phyloP scores from a whole-genome alignment of 2,113 vertebrate genomes.

The Hydrochoerus hydrochaeris region DNA sequence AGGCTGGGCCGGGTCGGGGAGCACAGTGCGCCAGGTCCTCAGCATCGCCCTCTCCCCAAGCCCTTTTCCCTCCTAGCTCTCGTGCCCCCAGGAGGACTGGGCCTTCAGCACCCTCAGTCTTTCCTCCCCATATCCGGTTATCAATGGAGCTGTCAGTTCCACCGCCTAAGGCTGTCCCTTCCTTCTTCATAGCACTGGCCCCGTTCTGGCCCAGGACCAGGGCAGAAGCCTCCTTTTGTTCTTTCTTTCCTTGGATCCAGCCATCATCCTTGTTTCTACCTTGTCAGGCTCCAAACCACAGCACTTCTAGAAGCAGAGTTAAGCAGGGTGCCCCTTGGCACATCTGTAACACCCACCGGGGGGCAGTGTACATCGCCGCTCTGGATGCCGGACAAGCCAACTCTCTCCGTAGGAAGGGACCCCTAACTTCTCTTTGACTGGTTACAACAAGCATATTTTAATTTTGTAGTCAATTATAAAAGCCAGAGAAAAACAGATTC shows the following conservation, averaged over 20 bases:
- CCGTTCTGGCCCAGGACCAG: neutral
- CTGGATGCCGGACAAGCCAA: neutral
- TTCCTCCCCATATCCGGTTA: neutral
- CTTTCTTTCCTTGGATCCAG: neutral
- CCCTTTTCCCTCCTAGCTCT: neutral
- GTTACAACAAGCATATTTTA: neutral
- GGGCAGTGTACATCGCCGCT: neutral
- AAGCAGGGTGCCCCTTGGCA: neutral
- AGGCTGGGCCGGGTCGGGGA: neutral
- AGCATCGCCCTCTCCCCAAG: neutral
- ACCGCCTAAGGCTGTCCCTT: neutral
- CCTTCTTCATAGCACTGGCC: neutral
- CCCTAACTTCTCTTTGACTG: constrained; percentile 11
- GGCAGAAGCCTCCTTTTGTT: neutral
- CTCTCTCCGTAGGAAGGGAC: neutral
- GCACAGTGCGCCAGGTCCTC: fast-evolving
- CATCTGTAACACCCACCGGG: neutral
- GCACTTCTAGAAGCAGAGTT: neutral
- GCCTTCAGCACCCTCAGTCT: neutral
- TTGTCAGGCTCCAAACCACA: neutral
- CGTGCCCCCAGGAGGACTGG: neutral
- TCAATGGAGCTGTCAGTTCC: neutral
- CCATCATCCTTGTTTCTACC: neutral
- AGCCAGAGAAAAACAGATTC: neutral
- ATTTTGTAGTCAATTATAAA: constrained; percentile 53